phyloP scores from a whole-genome alignment of 2,888 invertebrate species.

The Agrochola litura region DNA sequence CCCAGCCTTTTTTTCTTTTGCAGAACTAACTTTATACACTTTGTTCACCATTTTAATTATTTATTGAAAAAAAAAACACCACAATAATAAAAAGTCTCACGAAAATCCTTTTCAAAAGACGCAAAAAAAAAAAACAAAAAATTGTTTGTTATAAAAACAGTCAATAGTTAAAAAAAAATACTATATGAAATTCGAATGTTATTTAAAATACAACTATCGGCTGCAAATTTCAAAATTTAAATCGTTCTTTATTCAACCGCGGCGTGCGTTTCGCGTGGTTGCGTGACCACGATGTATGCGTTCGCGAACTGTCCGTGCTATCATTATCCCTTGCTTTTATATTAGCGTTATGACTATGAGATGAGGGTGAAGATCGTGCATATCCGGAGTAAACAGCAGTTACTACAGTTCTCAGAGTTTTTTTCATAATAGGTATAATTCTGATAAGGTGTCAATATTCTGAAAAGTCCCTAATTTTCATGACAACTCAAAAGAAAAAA shows the following conservation, averaged over 20 bases:
- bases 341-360: slow-evolving; percentile 30
- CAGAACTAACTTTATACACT: slow-evolving; percentile 79
- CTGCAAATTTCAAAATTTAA: not conserved
- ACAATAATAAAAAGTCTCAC: not conserved
- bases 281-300: slow-evolving; percentile 36
- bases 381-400: not conserved
- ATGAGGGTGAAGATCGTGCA: slow-evolving; percentile 32
- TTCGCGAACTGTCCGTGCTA: slow-evolving; percentile 46
- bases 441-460: not conserved
- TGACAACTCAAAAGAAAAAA: not conserved
- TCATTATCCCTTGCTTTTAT: slow-evolving; percentile 60
- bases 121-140: not conserved
- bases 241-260: slow-evolving; percentile 33
- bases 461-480: not conserved
- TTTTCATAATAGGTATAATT: not conserved
- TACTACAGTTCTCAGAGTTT: not conserved
- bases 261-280: slow-evolving; percentile 25
- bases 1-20: slow-evolving; percentile 70
- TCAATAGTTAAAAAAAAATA: not conserved
- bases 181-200: not conserved
- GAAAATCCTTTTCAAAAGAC: not conserved
- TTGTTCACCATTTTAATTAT: slow-evolving; percentile 82
- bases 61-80: not conserved
- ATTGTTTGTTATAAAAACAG: too few species aligned
- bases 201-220: not conserved